These are phyloP conservation scores for Plumapathes pennacea DNA, from an alignment of 92 coral and sea anemone species.

Conservation along the genomic window DNA sequence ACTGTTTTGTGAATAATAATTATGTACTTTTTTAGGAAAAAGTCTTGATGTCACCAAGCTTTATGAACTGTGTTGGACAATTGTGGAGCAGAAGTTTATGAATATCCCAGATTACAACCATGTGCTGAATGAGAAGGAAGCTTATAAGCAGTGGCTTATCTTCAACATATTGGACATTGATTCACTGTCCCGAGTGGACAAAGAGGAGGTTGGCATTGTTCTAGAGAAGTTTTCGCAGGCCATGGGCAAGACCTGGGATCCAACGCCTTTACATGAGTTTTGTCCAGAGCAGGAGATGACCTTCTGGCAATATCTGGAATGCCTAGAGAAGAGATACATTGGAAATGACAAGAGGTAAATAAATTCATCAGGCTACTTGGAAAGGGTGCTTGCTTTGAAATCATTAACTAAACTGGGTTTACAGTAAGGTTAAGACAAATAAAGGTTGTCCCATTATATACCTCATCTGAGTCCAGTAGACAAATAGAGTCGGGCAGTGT, in stretches of 20 bases:
- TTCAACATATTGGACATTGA: conserved; percentile 87
- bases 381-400: too few relatives aligned
- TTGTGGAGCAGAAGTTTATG: conserved; percentile 79
- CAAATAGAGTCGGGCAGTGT: too few relatives aligned
- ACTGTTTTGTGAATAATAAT: not conserved
- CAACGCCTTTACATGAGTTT: conserved; percentile 53
- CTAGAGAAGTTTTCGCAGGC: conserved; percentile 82
- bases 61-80: conserved; percentile 81
- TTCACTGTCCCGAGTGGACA: conserved; percentile 72
- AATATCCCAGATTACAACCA: conserved; percentile 61
- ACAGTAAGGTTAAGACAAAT: too few relatives aligned
- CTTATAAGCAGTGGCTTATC: conserved; percentile 78
- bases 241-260: conserved; percentile 85
- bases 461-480: too few relatives aligned
- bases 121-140: conserved; percentile 62
- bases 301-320: conserved; percentile 89
- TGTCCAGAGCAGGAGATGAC: conserved; percentile 63
- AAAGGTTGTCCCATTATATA: too few relatives aligned
- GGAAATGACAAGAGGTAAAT: conserved; percentile 73
- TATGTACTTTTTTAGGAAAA: conserved; percentile 12
- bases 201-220: conserved; percentile 79
- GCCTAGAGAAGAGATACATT: conserved; percentile 73
- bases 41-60: conserved; percentile 48
- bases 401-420: too few relatives aligned
- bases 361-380: too few relatives aligned